Evolutionary conservation across 2,113 vertebrate species (phyloP).

Genomic region (Mohoua ochrocephala): DNA sequence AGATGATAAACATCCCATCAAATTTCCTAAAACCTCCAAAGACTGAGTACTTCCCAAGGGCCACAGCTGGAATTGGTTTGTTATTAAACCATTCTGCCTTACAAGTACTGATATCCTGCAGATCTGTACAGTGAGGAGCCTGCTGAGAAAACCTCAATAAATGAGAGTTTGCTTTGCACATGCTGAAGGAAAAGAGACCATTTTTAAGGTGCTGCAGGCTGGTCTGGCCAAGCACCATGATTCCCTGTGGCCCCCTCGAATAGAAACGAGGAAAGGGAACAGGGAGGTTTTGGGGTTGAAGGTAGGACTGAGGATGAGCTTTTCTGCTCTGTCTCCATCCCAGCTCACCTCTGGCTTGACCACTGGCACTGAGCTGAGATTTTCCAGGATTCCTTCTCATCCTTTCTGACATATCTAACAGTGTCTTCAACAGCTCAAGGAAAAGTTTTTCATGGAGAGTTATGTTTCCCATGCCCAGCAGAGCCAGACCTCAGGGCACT

Average conservation of each 20-base stretch:
- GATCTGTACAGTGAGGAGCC: accelerated
- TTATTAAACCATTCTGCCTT: not conserved
- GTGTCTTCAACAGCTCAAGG: not conserved
- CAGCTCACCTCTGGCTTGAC: not conserved
- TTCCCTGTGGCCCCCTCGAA: accelerated
- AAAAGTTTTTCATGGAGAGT: not conserved
- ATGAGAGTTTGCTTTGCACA: not conserved
- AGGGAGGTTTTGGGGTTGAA: not conserved
- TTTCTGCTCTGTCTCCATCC: not conserved
- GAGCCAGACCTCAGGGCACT: not conserved
- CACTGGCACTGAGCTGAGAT: not conserved
- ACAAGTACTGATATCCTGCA: not conserved
- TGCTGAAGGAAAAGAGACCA: not conserved
- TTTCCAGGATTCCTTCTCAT: not conserved
- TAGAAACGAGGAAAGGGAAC: not conserved
- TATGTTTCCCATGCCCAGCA: not conserved
- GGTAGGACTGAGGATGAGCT: not conserved
- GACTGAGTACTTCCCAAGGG: not conserved
- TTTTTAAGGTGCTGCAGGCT: not conserved
- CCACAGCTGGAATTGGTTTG: not conserved
- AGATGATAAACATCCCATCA: not conserved
- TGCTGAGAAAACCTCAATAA: accelerated
- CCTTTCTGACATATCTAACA: not conserved
- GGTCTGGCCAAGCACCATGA: accelerated
- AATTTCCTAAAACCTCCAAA: not conserved